A percentile compares a stretch with the other conserved stretches of the same genome.
These are phyloP conservation scores for Odontamblyopus rebecca DNA, from an alignment of 2,797 vertebrate species.

Conservation along the genomic window DNA sequence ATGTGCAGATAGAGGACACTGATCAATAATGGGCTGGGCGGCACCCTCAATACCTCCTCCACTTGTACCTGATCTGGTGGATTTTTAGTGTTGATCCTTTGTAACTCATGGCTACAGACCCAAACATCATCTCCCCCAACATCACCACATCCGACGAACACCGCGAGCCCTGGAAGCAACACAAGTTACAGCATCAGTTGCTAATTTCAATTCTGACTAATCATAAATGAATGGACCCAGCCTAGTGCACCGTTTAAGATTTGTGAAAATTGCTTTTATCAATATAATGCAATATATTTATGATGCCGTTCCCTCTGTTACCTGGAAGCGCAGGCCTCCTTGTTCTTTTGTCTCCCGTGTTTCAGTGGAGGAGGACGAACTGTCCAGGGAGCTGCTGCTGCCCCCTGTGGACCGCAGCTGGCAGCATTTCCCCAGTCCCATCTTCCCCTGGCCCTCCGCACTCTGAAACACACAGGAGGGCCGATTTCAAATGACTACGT, in stretches of 20 bases:
- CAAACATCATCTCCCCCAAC: conserved; percentile 99
- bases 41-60: too few relatives aligned
- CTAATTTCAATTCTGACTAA: too few relatives aligned
- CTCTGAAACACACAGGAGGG: conserved; percentile 68
- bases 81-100: conserved; percentile 98
- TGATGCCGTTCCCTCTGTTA: conserved; percentile 26
- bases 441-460: conserved; percentile 86
- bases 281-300: not conserved
- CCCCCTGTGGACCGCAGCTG: conserved; percentile 90
- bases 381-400: conserved; percentile 95
- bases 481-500: not conserved
- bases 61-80: conserved; percentile 88
- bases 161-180: conserved; percentile 79
- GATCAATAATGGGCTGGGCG: too few relatives aligned
- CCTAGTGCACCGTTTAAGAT: too few relatives aligned
- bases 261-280: not conserved
- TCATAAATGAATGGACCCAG: too few relatives aligned
- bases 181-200: not conserved
- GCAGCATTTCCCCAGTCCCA: conserved; percentile 90
- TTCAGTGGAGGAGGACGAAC: conserved; percentile 86
- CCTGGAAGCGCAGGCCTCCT: conserved; percentile 72
- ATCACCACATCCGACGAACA: conserved; percentile 95
- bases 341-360: conserved; percentile 85
- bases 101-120: conserved; percentile 99
- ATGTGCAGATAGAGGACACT: too few relatives aligned